phyloP scores from a whole-genome alignment of 1,140 invertebrate species.

The Drosophila simulans region DNA sequence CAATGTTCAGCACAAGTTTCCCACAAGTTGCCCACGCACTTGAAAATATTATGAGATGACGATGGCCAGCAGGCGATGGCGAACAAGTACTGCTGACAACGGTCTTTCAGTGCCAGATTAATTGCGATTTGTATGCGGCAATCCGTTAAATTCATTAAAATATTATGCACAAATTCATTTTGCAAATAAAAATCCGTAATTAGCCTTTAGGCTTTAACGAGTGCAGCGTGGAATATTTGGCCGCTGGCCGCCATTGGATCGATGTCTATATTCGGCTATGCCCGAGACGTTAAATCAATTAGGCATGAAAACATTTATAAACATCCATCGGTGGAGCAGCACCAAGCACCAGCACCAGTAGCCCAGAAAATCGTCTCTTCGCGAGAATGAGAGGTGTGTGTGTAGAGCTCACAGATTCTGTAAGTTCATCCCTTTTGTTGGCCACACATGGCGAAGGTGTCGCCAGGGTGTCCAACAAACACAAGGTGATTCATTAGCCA shows the following conservation, averaged over 20 bases:
- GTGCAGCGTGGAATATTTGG: slow-evolving; percentile 49
- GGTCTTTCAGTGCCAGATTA: slow-evolving; percentile 50
- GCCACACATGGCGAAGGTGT: neutral
- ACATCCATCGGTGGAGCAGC: slow-evolving; percentile 12
- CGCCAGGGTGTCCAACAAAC: neutral
- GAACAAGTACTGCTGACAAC: slow-evolving; percentile 13
- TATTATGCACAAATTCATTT: slow-evolving; percentile 79
- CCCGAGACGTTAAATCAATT: slow-evolving; percentile 53
- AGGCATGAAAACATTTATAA: slow-evolving; percentile 52
- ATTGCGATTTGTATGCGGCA: slow-evolving; percentile 73
- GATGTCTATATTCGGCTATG: slow-evolving; percentile 49
- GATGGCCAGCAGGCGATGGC: neutral
- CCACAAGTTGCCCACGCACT: slow-evolving; percentile 18
- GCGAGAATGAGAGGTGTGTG: neutral
- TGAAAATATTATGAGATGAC: slow-evolving; percentile 1
- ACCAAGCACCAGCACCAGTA: neutral
- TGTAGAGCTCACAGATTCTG: neutral
- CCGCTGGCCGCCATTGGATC: slow-evolving; percentile 25
- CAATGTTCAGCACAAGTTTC: slow-evolving; percentile 56
- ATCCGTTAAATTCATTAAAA: slow-evolving; percentile 77
- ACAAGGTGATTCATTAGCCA: neutral
- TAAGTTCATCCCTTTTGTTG: neutral
- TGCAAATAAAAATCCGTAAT: slow-evolving; percentile 57
- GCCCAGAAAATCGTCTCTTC: neutral
- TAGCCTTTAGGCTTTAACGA: slow-evolving; percentile 39